A percentile compares a stretch with the other conserved stretches of the same genome.
These are phyloP conservation scores for Tychaedon coryphoeus DNA, from an alignment of 2,113 vertebrate species.

Conservation along the genomic window DNA sequence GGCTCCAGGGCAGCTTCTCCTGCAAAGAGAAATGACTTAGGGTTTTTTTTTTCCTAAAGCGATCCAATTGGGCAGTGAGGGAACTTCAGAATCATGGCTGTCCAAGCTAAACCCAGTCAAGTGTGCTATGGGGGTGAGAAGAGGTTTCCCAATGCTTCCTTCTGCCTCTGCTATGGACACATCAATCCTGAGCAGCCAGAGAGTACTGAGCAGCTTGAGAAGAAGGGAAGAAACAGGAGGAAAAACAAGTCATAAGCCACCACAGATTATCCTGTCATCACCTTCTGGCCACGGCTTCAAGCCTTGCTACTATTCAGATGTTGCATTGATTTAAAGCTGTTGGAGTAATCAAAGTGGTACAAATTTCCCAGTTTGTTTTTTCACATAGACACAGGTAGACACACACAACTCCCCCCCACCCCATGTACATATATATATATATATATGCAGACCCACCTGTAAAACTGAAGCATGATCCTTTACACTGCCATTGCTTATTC, in stretches of 20 bases:
- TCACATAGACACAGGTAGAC: background rate
- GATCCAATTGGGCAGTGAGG: background rate
- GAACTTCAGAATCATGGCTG: background rate
- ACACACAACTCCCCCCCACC: too few species aligned
- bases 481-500: background rate
- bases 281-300: background rate
- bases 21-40: background rate
- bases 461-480: background rate
- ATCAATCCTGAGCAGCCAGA: background rate
- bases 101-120: background rate
- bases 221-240: background rate
- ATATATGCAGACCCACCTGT: background rate
- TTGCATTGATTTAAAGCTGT: background rate
- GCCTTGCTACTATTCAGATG: background rate
- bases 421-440: background rate
- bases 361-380: background rate
- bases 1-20: background rate
- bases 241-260: background rate
- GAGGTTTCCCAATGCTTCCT: background rate
- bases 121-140: background rate
- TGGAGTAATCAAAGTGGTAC: background rate
- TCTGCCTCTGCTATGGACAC: background rate
- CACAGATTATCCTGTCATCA: background rate
- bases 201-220: background rate
- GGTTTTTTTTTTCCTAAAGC: background rate